Base-by-base conservation (phyloP, 2,888 invertebrate species). In the Mamestra brassicae region DNA sequence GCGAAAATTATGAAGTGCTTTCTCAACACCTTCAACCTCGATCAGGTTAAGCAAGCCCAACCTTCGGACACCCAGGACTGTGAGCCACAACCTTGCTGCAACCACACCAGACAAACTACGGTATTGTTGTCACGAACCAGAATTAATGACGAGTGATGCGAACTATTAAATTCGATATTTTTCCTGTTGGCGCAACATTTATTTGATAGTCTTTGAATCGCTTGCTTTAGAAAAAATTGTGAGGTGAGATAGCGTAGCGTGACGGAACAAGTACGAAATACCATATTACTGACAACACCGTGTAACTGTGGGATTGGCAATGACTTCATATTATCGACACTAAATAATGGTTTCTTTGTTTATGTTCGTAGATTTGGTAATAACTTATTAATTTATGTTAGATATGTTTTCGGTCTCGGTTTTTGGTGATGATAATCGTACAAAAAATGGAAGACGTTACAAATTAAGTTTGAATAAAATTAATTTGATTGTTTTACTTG, bases 51-150 rank as follows among this genome's bases (percentile, higher is more conserved):
- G 63, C 34, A 83, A 78, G 34, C 10, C 62, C 58, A 84, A 72
- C 80, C 80, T 84, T 84, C 84, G 13, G n/a, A 45, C 11, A 45
- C 13, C 57, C 71, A 71, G 73, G 74, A 55, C 63, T 52, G 62
- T 71, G 58, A 54, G 57, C 11, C 60, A 78, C 54, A 55, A 74
- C 79, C 66, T 79, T 63, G 79, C 36, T 57, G 7, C 10, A 4
- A 58, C 13, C 45, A 64, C 47, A 76, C 64, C 13, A 65, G 57
- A 54, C n/a, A 54, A 66, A 66, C 61, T 10, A 15, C 55, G 17
- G 65, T 3, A 80, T 83, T 80, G 79, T 80, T 83, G 58, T 79
- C 66, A 72, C 78, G 64, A 78, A 57, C 62, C 42, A 71, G 65
- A 77, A 65, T 47, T 26, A 34, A 60, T 50, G 4, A 65, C 57